Percentiles rank a stretch among this genome's conserved stretches.
Evolutionary conservation across 2,888 invertebrate genomes (phyloP).

Genomic region (Caradrina clavipalpis): DNA sequence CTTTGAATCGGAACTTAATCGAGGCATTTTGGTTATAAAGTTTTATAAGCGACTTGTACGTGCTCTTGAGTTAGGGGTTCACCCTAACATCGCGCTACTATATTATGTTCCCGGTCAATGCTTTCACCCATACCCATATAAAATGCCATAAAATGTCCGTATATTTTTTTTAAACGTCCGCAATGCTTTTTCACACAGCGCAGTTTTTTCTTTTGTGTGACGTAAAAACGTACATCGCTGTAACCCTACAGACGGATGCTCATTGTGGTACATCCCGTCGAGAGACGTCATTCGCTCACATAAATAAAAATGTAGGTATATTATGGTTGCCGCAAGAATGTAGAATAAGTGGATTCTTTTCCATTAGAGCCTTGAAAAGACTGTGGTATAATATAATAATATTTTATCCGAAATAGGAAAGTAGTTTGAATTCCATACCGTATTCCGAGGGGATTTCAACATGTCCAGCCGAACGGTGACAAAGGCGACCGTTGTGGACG

Average conservation of each 20-base stretch:
- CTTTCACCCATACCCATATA: constrained; percentile 6
- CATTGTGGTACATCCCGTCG: constrained; percentile 24
- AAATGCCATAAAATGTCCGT: constrained; percentile 4
- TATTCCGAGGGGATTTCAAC: constrained; percentile 44
- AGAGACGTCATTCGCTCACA: constrained; percentile 8
- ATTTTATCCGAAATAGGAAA: constrained; percentile 5
- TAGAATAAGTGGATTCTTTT: neutral
- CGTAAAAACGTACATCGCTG: constrained; percentile 4
- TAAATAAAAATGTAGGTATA: constrained; percentile 5
- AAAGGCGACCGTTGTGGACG: constrained; percentile 59
- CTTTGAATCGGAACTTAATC: neutral
- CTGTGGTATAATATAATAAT: neutral
- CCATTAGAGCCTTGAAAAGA: neutral
- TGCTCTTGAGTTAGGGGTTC: constrained; percentile 2
- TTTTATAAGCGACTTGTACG: constrained; percentile 6
- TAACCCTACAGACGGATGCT: constrained; percentile 19
- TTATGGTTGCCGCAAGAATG: constrained; percentile 14
- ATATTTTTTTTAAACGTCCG: constrained; percentile 4
- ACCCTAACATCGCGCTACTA: neutral
- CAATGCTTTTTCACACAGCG: neutral
- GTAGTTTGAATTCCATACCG: neutral
- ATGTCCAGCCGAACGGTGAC: constrained; percentile 53
- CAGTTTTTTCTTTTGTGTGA: constrained; percentile 8
- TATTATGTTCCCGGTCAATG: constrained; percentile 1
- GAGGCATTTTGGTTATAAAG: neutral